Conservation (phyloP, 2,888 invertebrate genomes). For the Spilarctia lutea region DNA sequence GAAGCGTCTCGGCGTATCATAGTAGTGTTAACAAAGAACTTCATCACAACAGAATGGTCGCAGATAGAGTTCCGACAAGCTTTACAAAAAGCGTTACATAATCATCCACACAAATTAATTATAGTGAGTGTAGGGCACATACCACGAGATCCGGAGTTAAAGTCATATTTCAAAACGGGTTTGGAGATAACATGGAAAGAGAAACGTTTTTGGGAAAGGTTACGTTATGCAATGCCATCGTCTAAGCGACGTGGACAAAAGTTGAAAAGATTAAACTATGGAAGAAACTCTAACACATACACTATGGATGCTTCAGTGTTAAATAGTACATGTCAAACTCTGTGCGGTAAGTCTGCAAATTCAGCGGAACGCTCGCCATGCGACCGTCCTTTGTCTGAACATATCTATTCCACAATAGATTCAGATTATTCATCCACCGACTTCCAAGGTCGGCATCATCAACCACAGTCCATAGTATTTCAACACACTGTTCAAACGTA, state of each 20-base stretch:
- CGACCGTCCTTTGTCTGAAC: conserved; percentile 93
- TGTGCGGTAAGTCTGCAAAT: conserved; percentile 84
- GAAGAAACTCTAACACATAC: conserved; percentile 94
- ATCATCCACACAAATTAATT: conserved; percentile 94
- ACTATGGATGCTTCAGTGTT: conserved; percentile 90
- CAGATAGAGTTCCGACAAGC: conserved; percentile 96
- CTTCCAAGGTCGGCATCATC: conserved; percentile 76
- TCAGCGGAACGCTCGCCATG: conserved; percentile 87
- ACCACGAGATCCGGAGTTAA: conserved; percentile 94
- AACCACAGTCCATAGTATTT: conserved; percentile 79
- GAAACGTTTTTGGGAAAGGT: conserved; percentile 97
- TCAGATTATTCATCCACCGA: conserved; percentile 92
- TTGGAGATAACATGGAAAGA: conserved; percentile 96
- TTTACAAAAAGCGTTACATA: conserved; percentile 94
- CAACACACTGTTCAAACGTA: conserved; percentile 85
- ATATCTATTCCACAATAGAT: conserved; percentile 96
- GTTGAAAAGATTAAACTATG: conserved; percentile 88
- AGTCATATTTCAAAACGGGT: conserved; percentile 95
- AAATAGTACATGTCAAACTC: conserved; percentile 88
- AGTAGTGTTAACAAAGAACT: conserved; percentile 94
- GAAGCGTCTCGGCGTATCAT: conserved; percentile 95
- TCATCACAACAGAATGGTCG: conserved; percentile 97
- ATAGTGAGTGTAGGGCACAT: conserved; percentile 93
- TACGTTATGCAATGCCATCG: conserved; percentile 95
- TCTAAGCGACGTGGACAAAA: conserved; percentile 88